Evolutionary conservation across 2,888 invertebrate species (phyloP), one percentile per base, ranked within the genome.

Genomic region (Temnothorax ravouxi): DNA sequence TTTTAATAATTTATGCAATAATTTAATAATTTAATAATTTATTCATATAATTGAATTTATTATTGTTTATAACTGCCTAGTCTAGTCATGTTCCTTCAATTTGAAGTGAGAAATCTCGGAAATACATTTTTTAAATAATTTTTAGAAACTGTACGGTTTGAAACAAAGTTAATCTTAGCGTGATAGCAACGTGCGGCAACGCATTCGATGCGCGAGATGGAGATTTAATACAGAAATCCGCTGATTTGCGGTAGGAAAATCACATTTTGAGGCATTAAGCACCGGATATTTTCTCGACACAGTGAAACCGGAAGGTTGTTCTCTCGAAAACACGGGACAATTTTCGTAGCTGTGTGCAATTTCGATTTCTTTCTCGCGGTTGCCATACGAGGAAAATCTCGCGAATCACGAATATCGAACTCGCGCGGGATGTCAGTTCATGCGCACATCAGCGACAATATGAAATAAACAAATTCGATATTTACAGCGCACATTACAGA

Each of bases 381-480:
- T 72, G 47, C 38, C 72, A 44, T 67, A n/a, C n/a, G 44, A 77
- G 71, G 41, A 77, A 82, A 84, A 61, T 86, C 77, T 80, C 44
- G 41, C 38, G 18, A 13, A 38, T 54, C 9, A 41, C 29, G 13
- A 77, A 76, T 62, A 25, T 1, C n/a, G 3, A 44, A 59, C 34
- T 29, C 18, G 34, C n/a, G 21, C 67, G n/a, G 29, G n/a, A 64
- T 52, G 52, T 38, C 41, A 38, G 5, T 54, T 54, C 9, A n/a
- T 8, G 4, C 25, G 38, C 13, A 11, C 29, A 25, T n/a, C 25
- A 74, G n/a, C 29, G n/a, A 62, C 50, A 52, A n/a, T 50, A 11
- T 64, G 18, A 64, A 66, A 64, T 66, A 66, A 76, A 66, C 8
- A 76, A 66, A 41, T 66, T 66, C 41, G 15, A 66, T 76, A 50